Conservation (phyloP, 2,888 invertebrate genomes). For the Quadroppia sp. region DNA sequence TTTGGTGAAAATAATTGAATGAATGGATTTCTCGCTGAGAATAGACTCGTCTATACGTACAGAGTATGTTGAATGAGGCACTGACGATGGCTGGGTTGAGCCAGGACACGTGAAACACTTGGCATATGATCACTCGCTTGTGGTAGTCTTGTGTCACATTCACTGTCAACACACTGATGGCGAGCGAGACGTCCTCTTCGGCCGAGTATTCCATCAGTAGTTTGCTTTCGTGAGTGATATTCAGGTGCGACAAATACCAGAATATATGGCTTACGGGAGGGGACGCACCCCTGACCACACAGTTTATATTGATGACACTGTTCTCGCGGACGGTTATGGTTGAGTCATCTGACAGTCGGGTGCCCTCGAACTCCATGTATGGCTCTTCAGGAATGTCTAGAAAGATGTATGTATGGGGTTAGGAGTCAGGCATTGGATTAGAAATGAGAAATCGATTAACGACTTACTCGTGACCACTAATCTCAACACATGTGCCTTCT, state of each 20-base stretch:
- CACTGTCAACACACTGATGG: constrained; percentile 63
- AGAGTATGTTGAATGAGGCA: constrained; percentile 61
- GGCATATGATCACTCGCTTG: constrained; percentile 77
- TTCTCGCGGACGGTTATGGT: constrained; percentile 74
- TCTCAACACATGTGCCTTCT: constrained; percentile 46
- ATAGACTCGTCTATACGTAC: too few species aligned
- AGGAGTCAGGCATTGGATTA: not conserved
- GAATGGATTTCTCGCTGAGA: too few species aligned
- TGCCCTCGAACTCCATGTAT: constrained; percentile 74
- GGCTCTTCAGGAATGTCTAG: constrained; percentile 73
- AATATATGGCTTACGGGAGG: constrained; percentile 62
- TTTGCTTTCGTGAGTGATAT: constrained; percentile 47
- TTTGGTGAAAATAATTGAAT: not conserved
- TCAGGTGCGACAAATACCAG: constrained; percentile 59
- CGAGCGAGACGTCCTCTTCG: constrained; percentile 49
- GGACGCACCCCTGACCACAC: constrained; percentile 78
- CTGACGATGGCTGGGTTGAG: constrained; percentile 60
- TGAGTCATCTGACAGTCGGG: constrained; percentile 47
- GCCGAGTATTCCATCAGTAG: constrained; percentile 48
- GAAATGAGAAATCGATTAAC: not conserved
- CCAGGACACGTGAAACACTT: constrained; percentile 67
- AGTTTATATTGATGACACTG: constrained; percentile 72
- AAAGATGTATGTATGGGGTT: constrained; percentile 52
- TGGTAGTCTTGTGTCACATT: constrained; percentile 77
- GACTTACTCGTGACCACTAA: constrained; percentile 48